Evolutionary conservation across 2,797 vertebrate species (phyloP), one percentile per base, ranked within the genome.

Genomic region (Mallotus villosus): DNA sequence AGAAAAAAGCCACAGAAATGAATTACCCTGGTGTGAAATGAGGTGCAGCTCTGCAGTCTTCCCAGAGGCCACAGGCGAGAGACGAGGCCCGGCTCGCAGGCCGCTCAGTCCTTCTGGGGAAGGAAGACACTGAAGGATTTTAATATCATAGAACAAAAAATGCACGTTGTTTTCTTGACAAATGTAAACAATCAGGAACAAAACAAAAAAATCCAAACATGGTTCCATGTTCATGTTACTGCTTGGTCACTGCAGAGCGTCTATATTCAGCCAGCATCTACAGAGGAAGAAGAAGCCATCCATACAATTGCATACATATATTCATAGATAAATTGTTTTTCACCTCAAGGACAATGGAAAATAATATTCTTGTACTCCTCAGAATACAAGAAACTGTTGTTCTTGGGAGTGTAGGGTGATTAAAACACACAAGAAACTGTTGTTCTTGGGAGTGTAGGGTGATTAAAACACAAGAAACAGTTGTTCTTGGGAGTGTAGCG

Each of bases 251-350:
- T 24, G 25, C 14, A 60, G 67, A 76, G 71, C 46, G 34, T 63
- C 46, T 68, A 74, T 64, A 66, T 67, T 69, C 46, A 76, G 12
- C 59, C 62, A 37, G 32, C 5, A 6, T 34, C 17, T 5, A 63
- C 9, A 37, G 19, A 29, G 62, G 58, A 9, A 24, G 59, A 24
- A 9, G 59, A 24, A 17, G 29, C 29, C 32, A 11, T 19, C 63
- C 5, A 37, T 37, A 63, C 55, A 22, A 79, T 80, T 78, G 71
- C 78, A 81, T 85, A 65, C 78, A 83, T 84, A 74, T 77, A 83
- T 85, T 88, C 81, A 87, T 84, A 78, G 65, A 19, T 14, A 66
- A 75, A 73, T 70, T 4, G 9, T 66, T 63, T 67, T 58, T 67
- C 57, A 63, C 14, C n/a, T 63, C n/a, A 53, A 73, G 66, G 68